Percentiles rank a stretch among this genome's conserved stretches.
Conservation (phyloP, 2,113 vertebrate species). For the Perca flavescens region DNA sequence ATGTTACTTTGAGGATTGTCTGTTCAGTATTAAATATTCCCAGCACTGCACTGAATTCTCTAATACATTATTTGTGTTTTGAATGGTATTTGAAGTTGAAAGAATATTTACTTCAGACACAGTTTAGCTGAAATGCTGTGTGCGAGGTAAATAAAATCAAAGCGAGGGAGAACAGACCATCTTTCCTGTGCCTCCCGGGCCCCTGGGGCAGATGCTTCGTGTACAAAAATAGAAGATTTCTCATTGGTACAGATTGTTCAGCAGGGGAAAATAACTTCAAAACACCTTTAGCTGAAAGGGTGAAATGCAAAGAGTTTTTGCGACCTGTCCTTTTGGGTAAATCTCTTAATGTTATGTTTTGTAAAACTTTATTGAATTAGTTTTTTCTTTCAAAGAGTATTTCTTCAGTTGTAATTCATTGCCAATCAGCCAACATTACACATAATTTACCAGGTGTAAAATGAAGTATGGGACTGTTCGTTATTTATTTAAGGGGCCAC, state of each 20-base stretch:
- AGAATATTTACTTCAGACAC: slow-evolving; percentile 44
- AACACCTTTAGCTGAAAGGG: slow-evolving; percentile 7
- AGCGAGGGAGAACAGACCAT: slow-evolving; percentile 48
- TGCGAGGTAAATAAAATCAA: slow-evolving; percentile 60
- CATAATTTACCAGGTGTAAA: background rate
- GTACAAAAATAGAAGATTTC: slow-evolving; percentile 56
- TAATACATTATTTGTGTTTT: slow-evolving; percentile 37
- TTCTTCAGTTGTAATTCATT: background rate
- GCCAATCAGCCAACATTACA: background rate
- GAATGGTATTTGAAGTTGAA: slow-evolving; percentile 45
- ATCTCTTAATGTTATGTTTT: background rate
- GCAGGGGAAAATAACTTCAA: background rate
- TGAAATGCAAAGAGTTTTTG: background rate
- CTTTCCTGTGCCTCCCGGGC: slow-evolving; percentile 21
- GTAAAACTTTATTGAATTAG: background rate
- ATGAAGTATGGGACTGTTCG: background rate
- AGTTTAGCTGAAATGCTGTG: slow-evolving; percentile 30
- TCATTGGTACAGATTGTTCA: slow-evolving; percentile 36
- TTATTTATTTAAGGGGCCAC: too few species aligned
- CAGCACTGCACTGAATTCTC: background rate
- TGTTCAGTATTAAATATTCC: slow-evolving; percentile 22
- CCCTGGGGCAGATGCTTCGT: slow-evolving; percentile 42
- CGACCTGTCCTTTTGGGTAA: background rate
- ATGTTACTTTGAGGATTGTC: background rate
- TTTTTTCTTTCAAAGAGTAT: background rate